A percentile compares a stretch with the other conserved stretches of the same genome.
Conservation (phyloP, 2,113 vertebrate genomes). For the Tachysurus fulvidraco region DNA sequence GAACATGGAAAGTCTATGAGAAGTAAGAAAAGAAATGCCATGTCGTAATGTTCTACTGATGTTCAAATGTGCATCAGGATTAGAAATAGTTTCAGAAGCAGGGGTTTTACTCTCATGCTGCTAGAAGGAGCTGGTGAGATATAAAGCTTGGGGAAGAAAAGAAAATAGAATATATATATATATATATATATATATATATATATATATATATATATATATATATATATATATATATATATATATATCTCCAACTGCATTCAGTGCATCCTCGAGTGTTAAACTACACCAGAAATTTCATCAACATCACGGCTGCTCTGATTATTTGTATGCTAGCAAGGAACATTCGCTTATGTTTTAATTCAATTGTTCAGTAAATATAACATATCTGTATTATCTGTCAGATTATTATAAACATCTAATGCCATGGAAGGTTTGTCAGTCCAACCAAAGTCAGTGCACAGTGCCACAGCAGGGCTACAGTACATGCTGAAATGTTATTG, state of each 20-base stretch:
- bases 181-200: no score
- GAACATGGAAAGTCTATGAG: neutral
- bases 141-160: neutral
- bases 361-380: neutral
- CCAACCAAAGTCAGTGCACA: neutral
- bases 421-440: neutral
- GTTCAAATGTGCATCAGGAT: neutral
- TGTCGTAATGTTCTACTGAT: neutral
- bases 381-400: neutral
- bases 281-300: neutral
- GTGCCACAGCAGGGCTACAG: neutral
- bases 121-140: neutral
- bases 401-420: neutral
- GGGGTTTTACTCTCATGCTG: neutral
- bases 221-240: no score
- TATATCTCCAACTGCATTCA: neutral
- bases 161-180: neutral
- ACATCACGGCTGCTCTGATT: neutral
- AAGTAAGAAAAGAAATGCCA: neutral
- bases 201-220: no score
- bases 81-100: neutral
- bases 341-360: neutral
- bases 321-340: neutral
- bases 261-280: neutral
- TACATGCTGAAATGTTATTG: neutral